A percentile compares a stretch with the other conserved stretches of the same genome.
These are phyloP conservation scores for Tapera naevia DNA, from an alignment of 2,797 vertebrate genomes.

Conservation along the genomic window DNA sequence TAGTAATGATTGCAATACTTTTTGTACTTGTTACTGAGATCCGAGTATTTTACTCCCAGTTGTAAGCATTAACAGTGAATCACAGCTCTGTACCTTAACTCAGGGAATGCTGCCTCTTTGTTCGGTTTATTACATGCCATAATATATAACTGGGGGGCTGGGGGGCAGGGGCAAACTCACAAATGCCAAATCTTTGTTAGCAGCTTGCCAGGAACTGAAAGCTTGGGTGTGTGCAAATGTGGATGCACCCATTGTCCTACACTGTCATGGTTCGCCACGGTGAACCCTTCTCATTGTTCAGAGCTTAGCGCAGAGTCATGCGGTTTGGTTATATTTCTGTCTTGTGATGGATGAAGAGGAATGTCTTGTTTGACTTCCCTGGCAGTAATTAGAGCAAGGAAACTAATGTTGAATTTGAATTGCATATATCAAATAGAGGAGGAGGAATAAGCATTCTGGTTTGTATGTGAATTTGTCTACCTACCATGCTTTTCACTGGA, in stretches of 20 bases:
- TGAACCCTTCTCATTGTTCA: neutral
- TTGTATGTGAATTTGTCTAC: neutral
- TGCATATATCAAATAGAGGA: neutral
- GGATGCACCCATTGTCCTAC: neutral
- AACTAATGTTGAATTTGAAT: neutral
- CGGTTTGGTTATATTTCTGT: neutral
- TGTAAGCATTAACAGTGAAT: constrained; percentile 5
- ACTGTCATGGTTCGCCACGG: accelerated
- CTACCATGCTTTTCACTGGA: neutral
- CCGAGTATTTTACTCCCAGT: neutral
- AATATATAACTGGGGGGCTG: neutral
- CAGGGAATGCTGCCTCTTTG: neutral
- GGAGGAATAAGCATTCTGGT: neutral
- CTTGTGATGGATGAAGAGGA: neutral
- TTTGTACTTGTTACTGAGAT: neutral
- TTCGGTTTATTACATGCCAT: neutral
- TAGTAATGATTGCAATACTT: neutral
- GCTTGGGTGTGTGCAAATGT: accelerated
- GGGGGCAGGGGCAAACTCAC: neutral
- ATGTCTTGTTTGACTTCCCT: neutral
- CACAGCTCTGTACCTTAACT: neutral
- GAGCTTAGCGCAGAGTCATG: neutral
- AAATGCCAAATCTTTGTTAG: neutral
- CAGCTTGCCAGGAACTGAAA: neutral
- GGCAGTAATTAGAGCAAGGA: neutral